Conservation (phyloP, 2,113 vertebrate species). For the Coregonus clupeaformis region DNA sequence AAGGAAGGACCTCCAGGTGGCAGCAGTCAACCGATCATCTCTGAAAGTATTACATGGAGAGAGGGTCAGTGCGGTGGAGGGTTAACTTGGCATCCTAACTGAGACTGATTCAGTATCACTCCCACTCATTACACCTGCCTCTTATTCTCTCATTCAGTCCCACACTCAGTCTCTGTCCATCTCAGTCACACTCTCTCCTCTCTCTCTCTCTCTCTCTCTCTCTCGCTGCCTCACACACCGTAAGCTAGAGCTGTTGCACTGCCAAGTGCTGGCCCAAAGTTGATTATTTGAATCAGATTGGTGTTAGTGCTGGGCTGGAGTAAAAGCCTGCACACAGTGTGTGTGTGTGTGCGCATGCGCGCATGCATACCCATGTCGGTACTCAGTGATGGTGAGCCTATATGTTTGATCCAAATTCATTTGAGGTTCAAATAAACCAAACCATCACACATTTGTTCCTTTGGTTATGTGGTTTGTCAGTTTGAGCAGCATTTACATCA, state of each 20-base stretch:
- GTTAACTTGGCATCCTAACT: conserved; percentile 54
- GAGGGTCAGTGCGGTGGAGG: conserved; percentile 32
- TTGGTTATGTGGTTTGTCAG: no score
- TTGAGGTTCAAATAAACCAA: not conserved
- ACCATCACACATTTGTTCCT: not conserved
- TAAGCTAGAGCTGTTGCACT: not conserved
- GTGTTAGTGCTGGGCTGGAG: no score
- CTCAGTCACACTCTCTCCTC: conserved; percentile 20
- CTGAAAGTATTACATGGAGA: conserved; percentile 21
- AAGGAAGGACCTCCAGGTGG: conserved; percentile 59
- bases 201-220: conserved; percentile 13
- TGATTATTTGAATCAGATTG: no score
- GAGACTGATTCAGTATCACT: conserved; percentile 59
- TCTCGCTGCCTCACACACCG: not conserved
- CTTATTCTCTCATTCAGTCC: conserved; percentile 44
- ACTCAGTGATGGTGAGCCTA: no score
- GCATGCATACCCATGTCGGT: no score
- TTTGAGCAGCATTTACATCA: no score
- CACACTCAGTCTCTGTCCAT: conserved; percentile 43
- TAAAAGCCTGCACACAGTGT: no score
- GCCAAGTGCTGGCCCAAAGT: no score
- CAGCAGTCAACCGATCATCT: conserved; percentile 60
- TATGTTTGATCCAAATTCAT: not conserved
- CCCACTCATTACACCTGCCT: conserved; percentile 40
- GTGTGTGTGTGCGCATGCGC: no score